A percentile compares a stretch with the other conserved stretches of the same genome.
These are phyloP conservation scores for Dolichomitus sp. DNA, from an alignment of 2,888 invertebrate species.

Conservation along the genomic window DNA sequence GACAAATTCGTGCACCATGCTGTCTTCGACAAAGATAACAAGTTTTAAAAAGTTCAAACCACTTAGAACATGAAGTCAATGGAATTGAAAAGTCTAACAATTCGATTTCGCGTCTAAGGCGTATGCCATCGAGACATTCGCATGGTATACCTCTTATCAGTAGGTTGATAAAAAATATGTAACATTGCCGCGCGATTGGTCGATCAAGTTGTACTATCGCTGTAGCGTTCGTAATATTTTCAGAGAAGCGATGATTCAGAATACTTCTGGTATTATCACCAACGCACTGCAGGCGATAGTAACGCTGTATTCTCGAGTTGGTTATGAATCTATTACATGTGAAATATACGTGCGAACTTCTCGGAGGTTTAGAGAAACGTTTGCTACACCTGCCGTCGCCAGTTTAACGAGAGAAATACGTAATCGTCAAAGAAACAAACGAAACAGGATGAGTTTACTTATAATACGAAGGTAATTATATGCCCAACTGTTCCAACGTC, in stretches of 20 bases:
- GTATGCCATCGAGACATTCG: conserved; percentile 32
- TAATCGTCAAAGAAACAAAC: conserved; percentile 18
- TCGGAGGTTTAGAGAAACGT: conserved; percentile 2
- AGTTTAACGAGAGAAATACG: conserved; percentile 31
- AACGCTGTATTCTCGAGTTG: not conserved
- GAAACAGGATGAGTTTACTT: not conserved
- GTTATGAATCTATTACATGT: not conserved
- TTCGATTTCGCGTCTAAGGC: not conserved
- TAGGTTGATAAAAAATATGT: conserved; percentile 46
- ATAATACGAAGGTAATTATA: conserved; percentile 1
- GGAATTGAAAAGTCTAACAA: conserved; percentile 1
- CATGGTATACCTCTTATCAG: conserved; percentile 45
- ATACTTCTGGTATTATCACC: not conserved
- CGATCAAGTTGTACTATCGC: conserved; percentile 29
- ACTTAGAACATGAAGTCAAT: not conserved
- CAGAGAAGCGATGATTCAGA: not conserved
- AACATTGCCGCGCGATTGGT: conserved; percentile 29
- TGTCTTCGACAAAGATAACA: not conserved
- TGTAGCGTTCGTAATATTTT: not conserved
- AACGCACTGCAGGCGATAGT: not conserved
- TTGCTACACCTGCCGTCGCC: conserved; percentile 28
- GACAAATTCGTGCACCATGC: not conserved
- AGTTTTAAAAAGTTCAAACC: not conserved
- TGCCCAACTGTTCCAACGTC: conserved; percentile 27
- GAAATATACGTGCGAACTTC: not conserved